phyloP scores from a whole-genome alignment of 2,113 vertebrate species.

The Hydropotes inermis region DNA sequence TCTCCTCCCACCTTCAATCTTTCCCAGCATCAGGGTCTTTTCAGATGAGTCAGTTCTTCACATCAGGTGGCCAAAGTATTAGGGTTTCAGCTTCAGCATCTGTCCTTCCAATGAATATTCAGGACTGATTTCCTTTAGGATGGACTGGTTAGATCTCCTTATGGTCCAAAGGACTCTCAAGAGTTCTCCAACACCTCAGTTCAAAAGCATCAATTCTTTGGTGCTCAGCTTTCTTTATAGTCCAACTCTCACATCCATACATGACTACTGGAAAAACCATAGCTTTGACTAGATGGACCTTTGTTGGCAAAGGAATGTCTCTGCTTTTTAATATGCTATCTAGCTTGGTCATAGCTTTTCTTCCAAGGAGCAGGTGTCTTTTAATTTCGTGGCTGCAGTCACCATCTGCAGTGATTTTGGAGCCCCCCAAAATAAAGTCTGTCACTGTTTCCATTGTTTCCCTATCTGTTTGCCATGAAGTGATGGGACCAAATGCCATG shows the following conservation, averaged over 20 bases:
- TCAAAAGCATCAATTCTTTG: background rate
- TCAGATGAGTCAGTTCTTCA: background rate
- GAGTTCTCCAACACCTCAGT: background rate
- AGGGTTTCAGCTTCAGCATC: background rate
- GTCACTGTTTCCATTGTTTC: background rate
- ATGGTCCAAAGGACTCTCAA: background rate
- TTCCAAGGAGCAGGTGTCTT: background rate
- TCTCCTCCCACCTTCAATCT: background rate
- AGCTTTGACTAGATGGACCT: background rate
- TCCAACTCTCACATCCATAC: background rate
- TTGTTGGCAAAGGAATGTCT: background rate
- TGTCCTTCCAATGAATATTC: background rate
- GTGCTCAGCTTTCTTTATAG: background rate
- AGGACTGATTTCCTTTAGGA: background rate
- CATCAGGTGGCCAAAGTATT: background rate
- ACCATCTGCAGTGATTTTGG: background rate
- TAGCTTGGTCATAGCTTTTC: background rate
- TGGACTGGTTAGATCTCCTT: background rate
- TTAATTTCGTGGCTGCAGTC: background rate
- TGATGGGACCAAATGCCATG: background rate
- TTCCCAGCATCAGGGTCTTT: background rate
- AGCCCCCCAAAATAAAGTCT: rapidly evolving
- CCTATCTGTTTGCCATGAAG: background rate
- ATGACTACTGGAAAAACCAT: background rate
- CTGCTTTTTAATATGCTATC: background rate